Evolutionary conservation across 2,113 vertebrate genomes (phyloP).

Genomic region (Kryptolebias marmoratus): DNA sequence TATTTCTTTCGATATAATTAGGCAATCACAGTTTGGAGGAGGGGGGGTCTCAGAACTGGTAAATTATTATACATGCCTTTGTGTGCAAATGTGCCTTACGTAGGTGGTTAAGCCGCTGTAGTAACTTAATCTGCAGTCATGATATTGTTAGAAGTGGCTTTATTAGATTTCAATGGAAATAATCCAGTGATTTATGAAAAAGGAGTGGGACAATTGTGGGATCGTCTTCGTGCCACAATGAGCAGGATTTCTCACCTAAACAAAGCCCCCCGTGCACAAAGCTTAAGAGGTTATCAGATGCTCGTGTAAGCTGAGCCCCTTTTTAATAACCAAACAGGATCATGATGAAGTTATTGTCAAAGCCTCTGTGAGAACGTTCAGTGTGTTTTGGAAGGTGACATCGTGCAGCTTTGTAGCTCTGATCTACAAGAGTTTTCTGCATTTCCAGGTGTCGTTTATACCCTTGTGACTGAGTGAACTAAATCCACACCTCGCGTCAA

Average conservation of each 20-base stretch:
- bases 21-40: neutral
- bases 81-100: neutral
- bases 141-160: constrained; percentile 30
- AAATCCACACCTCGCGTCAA: constrained; percentile 40
- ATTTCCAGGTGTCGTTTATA: constrained; percentile 5
- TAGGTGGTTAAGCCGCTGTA: constrained; percentile 11
- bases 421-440: neutral
- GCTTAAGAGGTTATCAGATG: constrained; percentile 6
- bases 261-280: neutral
- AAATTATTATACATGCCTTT: neutral
- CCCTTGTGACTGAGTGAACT: constrained; percentile 44
- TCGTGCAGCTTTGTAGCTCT: neutral
- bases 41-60: neutral
- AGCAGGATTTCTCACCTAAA: constrained; percentile 2
- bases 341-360: constrained; percentile 21
- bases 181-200: constrained; percentile 35
- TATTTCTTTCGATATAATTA: neutral
- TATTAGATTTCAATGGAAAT: constrained; percentile 39
- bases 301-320: constrained; percentile 16
- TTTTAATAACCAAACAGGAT: constrained; percentile 36
- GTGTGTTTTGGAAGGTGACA: neutral
- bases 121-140: constrained; percentile 25
- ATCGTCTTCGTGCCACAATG: constrained; percentile 21
- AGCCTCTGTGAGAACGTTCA: constrained; percentile 28
- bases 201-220: constrained; percentile 15